Base-by-base conservation (phyloP, 2,797 vertebrate species). In the Adelosebastes latens region DNA sequence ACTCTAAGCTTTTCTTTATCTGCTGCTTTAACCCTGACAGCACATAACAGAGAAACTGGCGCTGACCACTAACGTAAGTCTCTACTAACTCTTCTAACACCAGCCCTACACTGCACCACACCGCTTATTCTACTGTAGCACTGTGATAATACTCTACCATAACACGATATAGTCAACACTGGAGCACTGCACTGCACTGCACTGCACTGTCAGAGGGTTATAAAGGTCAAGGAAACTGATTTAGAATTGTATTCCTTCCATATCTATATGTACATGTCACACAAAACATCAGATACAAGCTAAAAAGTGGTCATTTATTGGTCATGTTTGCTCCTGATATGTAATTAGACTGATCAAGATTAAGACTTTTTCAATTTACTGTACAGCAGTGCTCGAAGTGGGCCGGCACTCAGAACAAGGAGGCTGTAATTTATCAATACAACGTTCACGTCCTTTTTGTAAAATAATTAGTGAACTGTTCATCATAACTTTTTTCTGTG, bases 21-120 rank as follows among this genome's bases (percentile, higher is more conserved):
- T 87, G 11, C 88, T 85, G 74, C 87, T 94, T 69, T 83, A 85
- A 90, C 87, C 86, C 82, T 84, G 20, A 91, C 92, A 94, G 94
- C 93, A 94, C 85, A 91, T 95, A 88, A 93, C 93, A 82, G 87
- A 93, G 81, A 94, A 94, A 88, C 90, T 95, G 92, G 94, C 92
- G 63, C 88, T 95, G 72, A 94, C 94, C 61, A 81, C 93, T 87
- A 93, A 92, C 12, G 93, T 94, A 94, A 94, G 94, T 94, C 60
- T 81, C 25, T 59, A 24, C 77, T 79, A 79, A 88, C 72, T 10
- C 16, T 46, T 46, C 42, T 36, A 27, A 36, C 79, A 39, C 11
- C 69, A 18, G 22, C 32, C 3, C n/a, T 31, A 14, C 63, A 62
- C 34, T 18, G 2, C 46, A 46, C 20, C 14, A 24, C 9, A 74